Conservation (phyloP, 1,140 invertebrate species). For the Papilio machaon region DNA sequence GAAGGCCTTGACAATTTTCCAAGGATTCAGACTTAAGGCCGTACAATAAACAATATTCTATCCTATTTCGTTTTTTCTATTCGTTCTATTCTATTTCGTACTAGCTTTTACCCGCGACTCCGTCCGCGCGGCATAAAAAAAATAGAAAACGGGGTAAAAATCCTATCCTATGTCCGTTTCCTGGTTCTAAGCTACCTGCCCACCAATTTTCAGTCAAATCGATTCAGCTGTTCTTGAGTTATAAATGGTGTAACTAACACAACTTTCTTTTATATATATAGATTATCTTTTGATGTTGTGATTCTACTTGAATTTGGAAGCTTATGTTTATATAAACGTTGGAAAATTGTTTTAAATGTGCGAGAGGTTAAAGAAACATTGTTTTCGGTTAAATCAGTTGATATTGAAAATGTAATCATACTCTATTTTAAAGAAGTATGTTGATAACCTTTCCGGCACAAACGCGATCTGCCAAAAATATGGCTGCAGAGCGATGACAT, state of each 20-base stretch:
- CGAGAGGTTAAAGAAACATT: not conserved
- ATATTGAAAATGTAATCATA: not conserved
- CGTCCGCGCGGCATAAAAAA: too few species aligned
- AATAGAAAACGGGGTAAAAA: too few species aligned
- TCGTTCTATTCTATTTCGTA: too few species aligned
- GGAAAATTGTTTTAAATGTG: not conserved
- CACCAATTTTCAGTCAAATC: too few species aligned
- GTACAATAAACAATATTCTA: not conserved
- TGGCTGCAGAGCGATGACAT: not conserved
- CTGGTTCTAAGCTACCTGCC: too few species aligned
- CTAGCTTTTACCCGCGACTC: too few species aligned
- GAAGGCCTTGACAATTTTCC: constrained; percentile 15
- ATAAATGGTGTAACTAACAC: too few species aligned
- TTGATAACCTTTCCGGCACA: not conserved
- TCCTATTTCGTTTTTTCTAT: not conserved
- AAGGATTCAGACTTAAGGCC: constrained; percentile 18
- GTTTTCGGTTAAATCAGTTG: not conserved
- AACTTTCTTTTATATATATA: too few species aligned
- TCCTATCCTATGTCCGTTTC: too few species aligned
- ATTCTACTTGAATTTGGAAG: not conserved
- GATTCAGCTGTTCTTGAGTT: too few species aligned
- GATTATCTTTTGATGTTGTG: not conserved
- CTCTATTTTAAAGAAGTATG: not conserved
- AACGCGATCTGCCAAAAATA: not conserved
- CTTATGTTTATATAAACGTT: not conserved